Evolutionary conservation across 2,113 vertebrate genomes (phyloP).

Genomic region (Nothocercus julius): DNA sequence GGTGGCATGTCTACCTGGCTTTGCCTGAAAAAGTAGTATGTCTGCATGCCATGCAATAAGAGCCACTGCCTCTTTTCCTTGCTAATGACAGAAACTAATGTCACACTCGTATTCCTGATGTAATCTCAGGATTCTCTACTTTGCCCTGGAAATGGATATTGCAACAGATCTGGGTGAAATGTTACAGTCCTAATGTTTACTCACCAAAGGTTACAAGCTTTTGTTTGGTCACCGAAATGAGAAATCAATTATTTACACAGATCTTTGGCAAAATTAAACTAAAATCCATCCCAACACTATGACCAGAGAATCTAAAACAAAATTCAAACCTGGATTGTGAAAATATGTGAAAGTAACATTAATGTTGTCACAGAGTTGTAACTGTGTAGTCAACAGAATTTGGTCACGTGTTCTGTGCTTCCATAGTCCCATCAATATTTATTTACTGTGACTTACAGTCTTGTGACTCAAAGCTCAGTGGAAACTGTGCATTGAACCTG

Average conservation of each 20-base stretch:
- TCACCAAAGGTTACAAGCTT: neutral
- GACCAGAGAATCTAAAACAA: neutral
- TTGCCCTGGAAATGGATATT: neutral
- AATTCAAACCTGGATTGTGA: neutral
- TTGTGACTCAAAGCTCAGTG: neutral
- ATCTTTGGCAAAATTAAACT: neutral
- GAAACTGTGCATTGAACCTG: neutral
- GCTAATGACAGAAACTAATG: neutral
- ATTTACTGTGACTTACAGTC: slow-evolving; percentile 18
- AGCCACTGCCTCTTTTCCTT: neutral
- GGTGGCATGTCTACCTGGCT: neutral
- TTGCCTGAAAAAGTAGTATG: neutral
- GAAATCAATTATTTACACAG: neutral
- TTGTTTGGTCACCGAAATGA: neutral
- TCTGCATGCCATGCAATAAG: neutral
- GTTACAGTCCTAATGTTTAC: neutral
- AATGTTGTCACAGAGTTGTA: neutral
- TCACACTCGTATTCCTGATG: neutral
- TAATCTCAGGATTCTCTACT: neutral
- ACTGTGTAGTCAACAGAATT: neutral
- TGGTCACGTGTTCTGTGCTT: neutral
- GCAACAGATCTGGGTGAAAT: neutral
- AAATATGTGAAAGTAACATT: slow-evolving; percentile 1
- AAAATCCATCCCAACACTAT: neutral
- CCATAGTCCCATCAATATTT: neutral